Conservation (phyloP, 23 tunicate genomes). For the Styela clava region DNA sequence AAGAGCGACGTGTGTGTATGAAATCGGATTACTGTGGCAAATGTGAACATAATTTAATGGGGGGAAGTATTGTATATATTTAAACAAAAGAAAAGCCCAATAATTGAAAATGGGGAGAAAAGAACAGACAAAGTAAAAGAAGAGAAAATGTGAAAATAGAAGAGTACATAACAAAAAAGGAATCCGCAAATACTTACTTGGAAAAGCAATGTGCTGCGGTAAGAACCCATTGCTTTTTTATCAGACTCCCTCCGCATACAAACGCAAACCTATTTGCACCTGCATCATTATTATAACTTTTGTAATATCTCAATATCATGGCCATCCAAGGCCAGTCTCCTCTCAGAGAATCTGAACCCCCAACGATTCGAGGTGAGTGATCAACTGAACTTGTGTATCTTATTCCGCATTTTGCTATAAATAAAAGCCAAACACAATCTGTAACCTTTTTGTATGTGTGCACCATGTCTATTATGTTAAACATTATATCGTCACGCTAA, state of each 20-base stretch:
- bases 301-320: constrained; percentile 13
- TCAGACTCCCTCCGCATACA: constrained; percentile 49
- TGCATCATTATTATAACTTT: not conserved
- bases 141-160: not conserved
- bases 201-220: constrained; percentile 67
- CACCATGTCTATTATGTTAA: no score
- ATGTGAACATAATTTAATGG: not conserved
- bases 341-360: not conserved
- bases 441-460: no score
- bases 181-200: constrained; percentile 1
- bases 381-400: not conserved
- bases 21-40: constrained; percentile 5
- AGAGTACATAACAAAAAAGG: not conserved
- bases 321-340: constrained; percentile 34
- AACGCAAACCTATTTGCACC: not conserved
- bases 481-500: no score
- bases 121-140: not conserved
- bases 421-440: no score
- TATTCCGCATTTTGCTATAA: not conserved
- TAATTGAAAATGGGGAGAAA: not conserved
- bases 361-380: not conserved
- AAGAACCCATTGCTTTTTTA: constrained; percentile 32
- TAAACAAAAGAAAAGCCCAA: no score
- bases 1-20: constrained; percentile 20
- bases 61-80: no score